Base-by-base conservation (phyloP, 2,797 vertebrate genomes). In the Gobionotothen gibberifrons region DNA sequence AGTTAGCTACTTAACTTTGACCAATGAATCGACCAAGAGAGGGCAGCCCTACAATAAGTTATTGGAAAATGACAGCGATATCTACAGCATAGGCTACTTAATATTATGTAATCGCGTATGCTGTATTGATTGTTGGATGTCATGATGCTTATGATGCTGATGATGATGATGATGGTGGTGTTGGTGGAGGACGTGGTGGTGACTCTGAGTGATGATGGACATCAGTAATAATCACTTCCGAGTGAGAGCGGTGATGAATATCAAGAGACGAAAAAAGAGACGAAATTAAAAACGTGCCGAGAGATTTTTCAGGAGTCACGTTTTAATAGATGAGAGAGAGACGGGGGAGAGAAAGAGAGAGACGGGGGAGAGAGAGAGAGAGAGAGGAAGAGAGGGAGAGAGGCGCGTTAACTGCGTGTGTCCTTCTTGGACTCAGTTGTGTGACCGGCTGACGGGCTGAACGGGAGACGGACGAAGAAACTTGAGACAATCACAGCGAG, bases 371-470 rank as follows among this genome's bases (percentile, higher is more conserved):
- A 40, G 75, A 13, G 69, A 56, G 54, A 56, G 74, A 29, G 64
- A 36, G 53, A 55, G 61, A 69, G 74, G 52, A 68, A 55, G 82
- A 71, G 81, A 67, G 70, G 67, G 83, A 68, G 75, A 81, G 82
- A 32, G 58, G 26, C 40, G 62, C 58, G 78, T 84, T 81, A 83
- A 78, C 91, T 83, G 89, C 85, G 87, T 88, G 87, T 81, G 84
- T 86, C 88, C 93, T 90, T 90, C 90, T 90, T 87, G 84, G 87
- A 88, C 87, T 92, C 93, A 82, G 93, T 85, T 82, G 64, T 85
- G 87, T 86, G 85, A 87, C 78, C 80, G 78, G 89, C 83, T 87
- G 87, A 87, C 91, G 77, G 85, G 77, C 88, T 71, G 83, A 74
- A 47, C 73, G 75, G 71, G 72, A 71, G 67, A 61, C 82, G 73